Percentiles rank a stretch among this genome's conserved stretches.
These are phyloP conservation scores for Gerris lacustris DNA, from an alignment of 2,888 invertebrate genomes.

Conservation along the genomic window DNA sequence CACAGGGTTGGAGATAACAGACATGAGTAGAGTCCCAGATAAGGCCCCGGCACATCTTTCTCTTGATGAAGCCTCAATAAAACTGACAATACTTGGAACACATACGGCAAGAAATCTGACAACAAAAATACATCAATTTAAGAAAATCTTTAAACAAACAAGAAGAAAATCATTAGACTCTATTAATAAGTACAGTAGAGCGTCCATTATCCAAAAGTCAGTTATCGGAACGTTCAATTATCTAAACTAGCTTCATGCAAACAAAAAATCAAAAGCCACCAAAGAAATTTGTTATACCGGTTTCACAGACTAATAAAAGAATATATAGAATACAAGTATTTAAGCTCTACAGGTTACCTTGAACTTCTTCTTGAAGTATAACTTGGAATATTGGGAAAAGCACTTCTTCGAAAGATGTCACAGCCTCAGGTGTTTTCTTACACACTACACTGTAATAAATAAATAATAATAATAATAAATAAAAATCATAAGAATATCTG, in stretches of 20 bases:
- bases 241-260: too few species aligned
- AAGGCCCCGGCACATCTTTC: slow-evolving; percentile 60
- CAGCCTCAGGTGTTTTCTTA: slow-evolving; percentile 62
- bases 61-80: slow-evolving; percentile 62
- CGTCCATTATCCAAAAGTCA: too few species aligned
- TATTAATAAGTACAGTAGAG: not conserved
- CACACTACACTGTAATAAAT: slow-evolving; percentile 60
- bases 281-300: too few species aligned
- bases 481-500: not conserved
- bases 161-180: not conserved
- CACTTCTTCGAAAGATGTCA: slow-evolving; percentile 77
- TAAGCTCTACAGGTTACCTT: slow-evolving; percentile 45
- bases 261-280: too few species aligned
- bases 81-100: slow-evolving; percentile 91
- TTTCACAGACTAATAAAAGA: too few species aligned
- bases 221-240: too few species aligned
- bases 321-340: too few species aligned
- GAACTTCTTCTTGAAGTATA: slow-evolving; percentile 85
- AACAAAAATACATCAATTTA: slow-evolving; percentile 29
- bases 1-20: slow-evolving; percentile 81
- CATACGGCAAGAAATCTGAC: slow-evolving; percentile 93
- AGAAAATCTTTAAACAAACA: not conserved
- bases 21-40: slow-evolving; percentile 80
- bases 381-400: slow-evolving; percentile 91
- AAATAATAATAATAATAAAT: slow-evolving; percentile 10